Conservation (phyloP, 2,113 vertebrate genomes). For the Eira barbara region DNA sequence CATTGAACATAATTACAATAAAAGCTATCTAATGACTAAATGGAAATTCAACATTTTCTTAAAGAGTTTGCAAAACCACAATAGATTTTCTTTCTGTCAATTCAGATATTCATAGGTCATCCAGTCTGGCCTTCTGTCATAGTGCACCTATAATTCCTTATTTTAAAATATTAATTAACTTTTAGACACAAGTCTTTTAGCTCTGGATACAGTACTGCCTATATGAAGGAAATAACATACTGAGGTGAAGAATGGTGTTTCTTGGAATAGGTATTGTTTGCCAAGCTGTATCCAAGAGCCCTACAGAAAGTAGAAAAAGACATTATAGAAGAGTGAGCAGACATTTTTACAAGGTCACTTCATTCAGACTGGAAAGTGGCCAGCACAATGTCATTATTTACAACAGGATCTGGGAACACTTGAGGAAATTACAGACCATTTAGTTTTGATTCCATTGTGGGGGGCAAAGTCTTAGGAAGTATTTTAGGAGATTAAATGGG, state of each 20-base stretch:
- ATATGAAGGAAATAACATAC: constrained; percentile 62
- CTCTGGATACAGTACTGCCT: constrained; percentile 35
- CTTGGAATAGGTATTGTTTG: constrained; percentile 75
- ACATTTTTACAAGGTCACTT: constrained; percentile 81
- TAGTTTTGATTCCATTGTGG: constrained; percentile 84
- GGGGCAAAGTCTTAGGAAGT: constrained; percentile 83
- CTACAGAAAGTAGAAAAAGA: constrained; percentile 70
- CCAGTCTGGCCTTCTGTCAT: constrained; percentile 56
- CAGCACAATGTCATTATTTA: constrained; percentile 85
- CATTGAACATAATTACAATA: constrained; percentile 65
- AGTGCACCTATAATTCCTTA: constrained; percentile 55
- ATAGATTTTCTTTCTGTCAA: constrained; percentile 57
- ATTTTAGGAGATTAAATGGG: constrained; percentile 85
- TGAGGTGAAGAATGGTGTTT: constrained; percentile 69
- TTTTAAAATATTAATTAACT: constrained; percentile 78
- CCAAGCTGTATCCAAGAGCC: constrained; percentile 70
- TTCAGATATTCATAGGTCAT: constrained; percentile 65
- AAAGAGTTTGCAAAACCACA: constrained; percentile 60
- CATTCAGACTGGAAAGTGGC: constrained; percentile 81
- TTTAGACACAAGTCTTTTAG: constrained; percentile 59
- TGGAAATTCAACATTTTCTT: constrained; percentile 58
- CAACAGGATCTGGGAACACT: constrained; percentile 83
- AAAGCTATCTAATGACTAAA: constrained; percentile 66
- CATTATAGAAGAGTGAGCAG: constrained; percentile 78
- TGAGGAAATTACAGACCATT: constrained; percentile 87